These are phyloP conservation scores for Drosophila multiciliata DNA, from an alignment of 2,888 invertebrate species.

Conservation along the genomic window DNA sequence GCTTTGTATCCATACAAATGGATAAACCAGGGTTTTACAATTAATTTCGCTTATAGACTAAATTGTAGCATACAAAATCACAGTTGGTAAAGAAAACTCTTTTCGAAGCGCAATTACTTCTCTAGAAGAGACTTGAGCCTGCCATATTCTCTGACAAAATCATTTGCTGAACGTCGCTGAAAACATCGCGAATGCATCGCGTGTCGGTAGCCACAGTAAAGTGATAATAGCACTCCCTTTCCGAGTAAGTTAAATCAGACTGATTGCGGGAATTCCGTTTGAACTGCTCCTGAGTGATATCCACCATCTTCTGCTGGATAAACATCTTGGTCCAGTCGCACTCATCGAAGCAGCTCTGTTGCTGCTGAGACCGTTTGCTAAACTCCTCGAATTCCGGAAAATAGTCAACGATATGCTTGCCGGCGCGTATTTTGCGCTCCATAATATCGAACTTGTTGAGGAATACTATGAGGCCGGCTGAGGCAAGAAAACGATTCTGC, in stretches of 20 bases:
- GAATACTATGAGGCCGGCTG: slow-evolving; percentile 92
- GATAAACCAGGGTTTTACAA: slow-evolving; percentile 11
- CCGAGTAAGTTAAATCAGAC: slow-evolving; percentile 82
- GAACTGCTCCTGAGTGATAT: slow-evolving; percentile 86
- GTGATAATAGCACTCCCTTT: slow-evolving; percentile 89
- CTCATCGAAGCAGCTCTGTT: slow-evolving; percentile 86
- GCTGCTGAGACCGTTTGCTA: slow-evolving; percentile 85
- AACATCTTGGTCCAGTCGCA: slow-evolving; percentile 89
- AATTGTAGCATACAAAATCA: slow-evolving; percentile 45
- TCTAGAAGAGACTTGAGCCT: slow-evolving; percentile 83
- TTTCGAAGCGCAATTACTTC: slow-evolving; percentile 27
- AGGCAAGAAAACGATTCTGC: slow-evolving; percentile 89
- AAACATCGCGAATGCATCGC: slow-evolving; percentile 89
- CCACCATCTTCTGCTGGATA: slow-evolving; percentile 88
- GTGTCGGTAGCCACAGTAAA: slow-evolving; percentile 92
- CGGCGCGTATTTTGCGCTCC: slow-evolving; percentile 89
- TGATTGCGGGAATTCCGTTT: slow-evolving; percentile 83
- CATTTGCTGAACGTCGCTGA: slow-evolving; percentile 90
- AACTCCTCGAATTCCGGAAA: slow-evolving; percentile 89
- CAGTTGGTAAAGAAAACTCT: slow-evolving; percentile 49
- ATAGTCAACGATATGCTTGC: slow-evolving; percentile 87
- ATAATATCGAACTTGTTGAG: slow-evolving; percentile 93
- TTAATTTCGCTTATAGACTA: slow-evolving; percentile 36
- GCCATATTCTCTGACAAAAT: slow-evolving; percentile 86
- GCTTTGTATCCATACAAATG: slow-evolving; percentile 4